Base-by-base conservation (phyloP, 2,113 vertebrate genomes). In the Bos javanicus region DNA sequence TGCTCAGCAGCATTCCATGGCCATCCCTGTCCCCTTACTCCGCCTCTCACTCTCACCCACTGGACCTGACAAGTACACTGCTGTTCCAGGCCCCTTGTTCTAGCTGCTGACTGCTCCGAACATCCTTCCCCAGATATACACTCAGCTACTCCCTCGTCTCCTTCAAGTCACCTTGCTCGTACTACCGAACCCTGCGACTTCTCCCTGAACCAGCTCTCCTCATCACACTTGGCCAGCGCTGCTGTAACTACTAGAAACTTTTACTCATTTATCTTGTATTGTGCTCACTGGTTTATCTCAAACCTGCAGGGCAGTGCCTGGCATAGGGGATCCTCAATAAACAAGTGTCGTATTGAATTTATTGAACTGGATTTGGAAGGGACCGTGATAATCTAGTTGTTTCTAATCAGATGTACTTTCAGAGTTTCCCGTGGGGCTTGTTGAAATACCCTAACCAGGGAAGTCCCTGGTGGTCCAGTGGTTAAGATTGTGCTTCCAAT, bases 401-500 rank as follows among this genome's bases (percentile, higher is more conserved):
- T 95, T 97, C 87, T 92, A 71, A 92, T 54, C 87, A 83, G 76
- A 30, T 56, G 62, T 48, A 50, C 80, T 52, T 64, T 78, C 43
- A 64, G 71, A 95, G 90, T 36, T 95, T 87, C 87, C 67, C n/a
- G 19, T 7, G 8, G 54, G 80, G 28, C 15, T 52, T 67, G 71
- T 95, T 57, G 52, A 86, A 91, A 67, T 64, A 23, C 0, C 11
- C 46, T 17, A 25, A 10, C 14, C 46, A 82, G 71, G 39, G 71
- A 43, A 76, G 71, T 76, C 39, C 13, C 36, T 43, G 71, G 23
- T 43, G 23, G 71, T 26, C 71, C 39, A 43, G 71, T 26, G 23
- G 71, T 74, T 26, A 76, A 76, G 71, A 76, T 0, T 43, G 39
- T 3, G 1, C 71, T 76, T 43, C 23, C 23, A 43, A 2, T 14